These are phyloP conservation scores for Fistularia commersonii DNA, from an alignment of 2,797 vertebrate genomes.

Conservation along the genomic window DNA sequence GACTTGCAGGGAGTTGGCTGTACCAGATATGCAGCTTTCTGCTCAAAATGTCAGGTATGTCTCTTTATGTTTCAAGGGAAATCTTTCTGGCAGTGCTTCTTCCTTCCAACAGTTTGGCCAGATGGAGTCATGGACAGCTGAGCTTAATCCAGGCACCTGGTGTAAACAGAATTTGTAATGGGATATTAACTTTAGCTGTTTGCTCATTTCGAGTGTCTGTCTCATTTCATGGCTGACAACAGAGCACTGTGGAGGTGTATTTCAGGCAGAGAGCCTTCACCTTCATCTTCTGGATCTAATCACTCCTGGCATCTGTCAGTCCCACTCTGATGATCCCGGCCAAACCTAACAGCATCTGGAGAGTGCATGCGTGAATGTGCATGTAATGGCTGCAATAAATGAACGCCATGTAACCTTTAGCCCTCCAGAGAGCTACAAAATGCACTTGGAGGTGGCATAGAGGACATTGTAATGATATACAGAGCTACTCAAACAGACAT, in stretches of 20 bases:
- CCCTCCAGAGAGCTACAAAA: constrained; percentile 32
- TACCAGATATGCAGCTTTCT: constrained; percentile 12
- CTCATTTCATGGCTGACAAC: constrained; percentile 71
- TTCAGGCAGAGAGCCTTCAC: constrained; percentile 30
- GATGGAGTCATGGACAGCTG: constrained; percentile 34
- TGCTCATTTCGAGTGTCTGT: constrained; percentile 66
- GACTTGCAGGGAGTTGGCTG: constrained; percentile 41
- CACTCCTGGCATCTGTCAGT: constrained; percentile 71
- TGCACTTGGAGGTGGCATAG: constrained; percentile 21
- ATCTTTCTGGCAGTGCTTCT: constrained; percentile 43
- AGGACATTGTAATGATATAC: constrained; percentile 56
- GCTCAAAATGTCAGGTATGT: constrained; percentile 15
- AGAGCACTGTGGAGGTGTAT: constrained; percentile 53
- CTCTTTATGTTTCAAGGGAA: constrained; percentile 38
- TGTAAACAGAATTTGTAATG: constrained; percentile 64
- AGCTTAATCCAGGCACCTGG: constrained; percentile 48
- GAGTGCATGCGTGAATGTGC: constrained; percentile 23
- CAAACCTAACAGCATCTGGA: constrained; percentile 39
- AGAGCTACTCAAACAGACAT: constrained; percentile 48
- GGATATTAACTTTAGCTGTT: constrained; percentile 70
- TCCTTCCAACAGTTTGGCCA: constrained; percentile 31
- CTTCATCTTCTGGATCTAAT: constrained; percentile 63
- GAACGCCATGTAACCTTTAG: constrained; percentile 43
- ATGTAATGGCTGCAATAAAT: constrained; percentile 52
- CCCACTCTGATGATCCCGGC: constrained; percentile 52